Conservation (phyloP, 2,797 vertebrate genomes). For the Brachymystax lenok region DNA sequence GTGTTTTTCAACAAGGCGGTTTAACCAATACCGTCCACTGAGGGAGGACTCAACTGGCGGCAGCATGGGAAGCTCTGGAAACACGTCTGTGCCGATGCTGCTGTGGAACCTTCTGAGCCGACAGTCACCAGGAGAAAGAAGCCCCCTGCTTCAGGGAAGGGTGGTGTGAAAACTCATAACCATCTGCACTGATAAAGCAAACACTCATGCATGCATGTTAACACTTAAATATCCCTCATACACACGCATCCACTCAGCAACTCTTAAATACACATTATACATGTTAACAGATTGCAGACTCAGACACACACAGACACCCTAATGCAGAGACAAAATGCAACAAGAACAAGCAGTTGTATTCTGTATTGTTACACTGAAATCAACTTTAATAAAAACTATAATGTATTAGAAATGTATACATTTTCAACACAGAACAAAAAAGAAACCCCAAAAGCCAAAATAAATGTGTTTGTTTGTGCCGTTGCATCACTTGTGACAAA, state of each 20-base stretch:
- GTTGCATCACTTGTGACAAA: constrained; percentile 13
- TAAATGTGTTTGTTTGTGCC: not conserved
- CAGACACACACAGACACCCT: not conserved
- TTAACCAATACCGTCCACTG: constrained; percentile 78
- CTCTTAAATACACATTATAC: not conserved
- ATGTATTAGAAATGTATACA: constrained; percentile 16
- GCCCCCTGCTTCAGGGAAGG: constrained; percentile 82
- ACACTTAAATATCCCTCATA: constrained; percentile 5
- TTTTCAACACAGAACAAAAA: constrained; percentile 12
- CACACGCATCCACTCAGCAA: not conserved
- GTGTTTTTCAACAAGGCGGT: constrained; percentile 64
- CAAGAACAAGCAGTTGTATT: not conserved
- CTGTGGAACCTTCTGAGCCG: constrained; percentile 81
- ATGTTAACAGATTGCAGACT: not conserved
- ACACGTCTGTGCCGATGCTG: constrained; percentile 76
- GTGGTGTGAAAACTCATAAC: constrained; percentile 69
- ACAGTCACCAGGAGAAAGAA: constrained; percentile 78
- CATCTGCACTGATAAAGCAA: not conserved
- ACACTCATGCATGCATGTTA: not conserved
- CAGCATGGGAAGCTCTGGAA: constrained; percentile 57
- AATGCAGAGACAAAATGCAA: not conserved
- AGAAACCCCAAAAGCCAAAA: not conserved
- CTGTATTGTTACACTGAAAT: constrained; percentile 27
- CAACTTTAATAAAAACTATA: constrained; percentile 19
- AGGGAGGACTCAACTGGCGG: constrained; percentile 53